Evolutionary conservation across 1,140 invertebrate species (phyloP), one percentile per base, ranked within the genome.

Genomic region (Heliconius eleuchia): DNA sequence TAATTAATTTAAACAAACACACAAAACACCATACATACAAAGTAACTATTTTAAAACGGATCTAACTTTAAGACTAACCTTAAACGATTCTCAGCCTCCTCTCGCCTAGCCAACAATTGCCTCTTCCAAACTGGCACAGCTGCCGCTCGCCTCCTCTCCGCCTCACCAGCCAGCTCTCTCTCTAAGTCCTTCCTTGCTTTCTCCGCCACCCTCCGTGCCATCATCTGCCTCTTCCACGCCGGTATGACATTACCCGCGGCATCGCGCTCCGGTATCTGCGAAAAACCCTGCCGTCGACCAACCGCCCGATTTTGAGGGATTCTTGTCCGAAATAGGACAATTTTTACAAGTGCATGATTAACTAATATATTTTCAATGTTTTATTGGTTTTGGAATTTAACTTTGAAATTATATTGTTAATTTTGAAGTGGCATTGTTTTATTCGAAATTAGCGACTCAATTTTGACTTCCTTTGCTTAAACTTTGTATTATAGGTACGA

Each of bases 81-180:
- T 82, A 96, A 94, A 92, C 97, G 96, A 82, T 95, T 96, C 84
- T 97, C 97, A 39, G 95, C 96, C 86, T 97, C 96, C 86, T 98
- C 97, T 86, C 98, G 97, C 83, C 97, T 96, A 66, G 97, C 97
- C 77, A 99, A 91, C 9, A 99, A 93, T 87, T 99, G 98, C 73
- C 98, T 95, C 91, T 99, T 99, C 98, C 98, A 99, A 18, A 97
- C 97, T 1, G 98, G 98, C 84, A 99, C 98, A 30, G 98, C 96
- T 74, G 97, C 97, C 52, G 98, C 96, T 84, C 98, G 95, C 82
- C 97, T 97, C 83, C 98, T 97, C 92, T 99, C 98, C 3, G 97
- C 97, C 86, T 99, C 98, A 76, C 96, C 95, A 66, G 96, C 96
- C 86, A 98, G 94, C 83, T 97, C 96, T 89, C 98, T 98, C 92